phyloP scores from a whole-genome alignment of 2,888 invertebrate species.

The Margaritifera margaritifera region DNA sequence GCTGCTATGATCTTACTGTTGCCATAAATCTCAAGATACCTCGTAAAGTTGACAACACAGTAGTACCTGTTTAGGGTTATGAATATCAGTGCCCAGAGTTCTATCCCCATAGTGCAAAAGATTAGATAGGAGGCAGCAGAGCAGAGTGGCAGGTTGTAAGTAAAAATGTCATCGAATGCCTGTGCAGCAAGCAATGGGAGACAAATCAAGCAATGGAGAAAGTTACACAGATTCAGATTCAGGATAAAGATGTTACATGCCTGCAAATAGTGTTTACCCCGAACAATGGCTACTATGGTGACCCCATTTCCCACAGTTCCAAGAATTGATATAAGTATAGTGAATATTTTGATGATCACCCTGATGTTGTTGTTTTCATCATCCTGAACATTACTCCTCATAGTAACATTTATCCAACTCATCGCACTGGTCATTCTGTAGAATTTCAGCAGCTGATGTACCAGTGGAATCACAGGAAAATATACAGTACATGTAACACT shows the following conservation, averaged over 20 bases:
- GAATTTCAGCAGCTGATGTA: too few relatives aligned
- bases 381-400: too few relatives aligned
- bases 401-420: too few relatives aligned
- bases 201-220: slow-evolving; percentile 31
- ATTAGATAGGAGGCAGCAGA: slow-evolving; percentile 35
- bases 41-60: slow-evolving; percentile 37
- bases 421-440: too few relatives aligned
- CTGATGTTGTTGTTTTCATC: not conserved
- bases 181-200: slow-evolving; percentile 31
- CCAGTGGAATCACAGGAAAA: too few relatives aligned
- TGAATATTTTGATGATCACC: slow-evolving; percentile 20
- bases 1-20: slow-evolving; percentile 17
- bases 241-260: slow-evolving; percentile 43
- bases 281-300: slow-evolving; percentile 34
- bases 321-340: slow-evolving; percentile 24
- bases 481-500: too few relatives aligned
- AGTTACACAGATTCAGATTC: slow-evolving; percentile 41
- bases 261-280: slow-evolving; percentile 32
- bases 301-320: slow-evolving; percentile 38
- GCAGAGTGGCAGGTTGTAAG: slow-evolving; percentile 21
- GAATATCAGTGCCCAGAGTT: slow-evolving; percentile 40
- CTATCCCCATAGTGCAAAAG: slow-evolving; percentile 39
- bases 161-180: slow-evolving; percentile 29
- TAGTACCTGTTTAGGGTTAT: slow-evolving; percentile 47
- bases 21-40: slow-evolving; percentile 36